A percentile compares a stretch with the other conserved stretches of the same genome.
These are phyloP conservation scores for Grapholita molesta DNA, from an alignment of 1,140 invertebrate genomes.

Conservation along the genomic window DNA sequence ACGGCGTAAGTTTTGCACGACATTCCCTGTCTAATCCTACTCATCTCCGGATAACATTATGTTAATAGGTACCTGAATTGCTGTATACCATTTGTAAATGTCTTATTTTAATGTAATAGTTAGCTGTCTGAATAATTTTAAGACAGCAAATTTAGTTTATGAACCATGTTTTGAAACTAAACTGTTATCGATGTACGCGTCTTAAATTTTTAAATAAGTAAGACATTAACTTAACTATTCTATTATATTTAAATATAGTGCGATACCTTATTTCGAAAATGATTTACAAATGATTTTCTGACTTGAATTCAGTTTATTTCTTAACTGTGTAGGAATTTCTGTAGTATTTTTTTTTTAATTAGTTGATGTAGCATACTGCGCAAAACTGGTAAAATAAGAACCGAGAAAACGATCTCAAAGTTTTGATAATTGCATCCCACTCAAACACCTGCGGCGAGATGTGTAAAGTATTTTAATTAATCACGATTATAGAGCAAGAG, in stretches of 20 bases:
- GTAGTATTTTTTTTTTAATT: too few relatives aligned
- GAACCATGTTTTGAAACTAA: too few relatives aligned
- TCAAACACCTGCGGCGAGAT: constrained; percentile 14
- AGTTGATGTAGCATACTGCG: too few relatives aligned
- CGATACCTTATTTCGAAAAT: too few relatives aligned
- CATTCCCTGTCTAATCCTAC: not conserved
- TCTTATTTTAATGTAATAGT: not conserved
- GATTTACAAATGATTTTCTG: too few relatives aligned
- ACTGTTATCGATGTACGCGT: too few relatives aligned
- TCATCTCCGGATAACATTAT: not conserved
- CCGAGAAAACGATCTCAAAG: not conserved
- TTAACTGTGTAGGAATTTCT: too few relatives aligned
- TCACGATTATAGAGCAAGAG: constrained; percentile 20
- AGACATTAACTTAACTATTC: too few relatives aligned
- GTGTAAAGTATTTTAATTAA: constrained; percentile 35
- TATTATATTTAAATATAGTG: too few relatives aligned
- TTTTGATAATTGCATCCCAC: constrained; percentile 30
- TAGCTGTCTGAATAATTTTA: not conserved
- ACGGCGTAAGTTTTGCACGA: not conserved
- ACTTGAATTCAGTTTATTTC: too few relatives aligned
- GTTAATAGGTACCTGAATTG: not conserved
- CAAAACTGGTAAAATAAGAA: not conserved
- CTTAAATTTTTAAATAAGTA: too few relatives aligned
- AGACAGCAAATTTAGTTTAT: too few relatives aligned
- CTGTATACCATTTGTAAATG: not conserved